Evolutionary conservation across 2,888 invertebrate genomes (phyloP).

Genomic region (Tipula unca): DNA sequence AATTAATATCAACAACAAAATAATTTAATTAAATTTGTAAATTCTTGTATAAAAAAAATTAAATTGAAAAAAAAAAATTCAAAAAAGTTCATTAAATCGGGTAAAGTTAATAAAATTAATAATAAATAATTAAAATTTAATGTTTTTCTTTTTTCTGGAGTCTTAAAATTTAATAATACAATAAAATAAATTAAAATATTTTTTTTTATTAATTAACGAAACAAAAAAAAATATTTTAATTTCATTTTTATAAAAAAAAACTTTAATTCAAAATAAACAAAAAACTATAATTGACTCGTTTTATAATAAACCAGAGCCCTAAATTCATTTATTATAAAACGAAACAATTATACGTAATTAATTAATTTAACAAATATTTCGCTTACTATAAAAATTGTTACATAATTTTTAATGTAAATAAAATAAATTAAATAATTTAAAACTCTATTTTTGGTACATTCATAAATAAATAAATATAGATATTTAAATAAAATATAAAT

Average conservation of each 20-base stretch:
- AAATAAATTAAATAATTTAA: not conserved
- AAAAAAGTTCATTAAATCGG: not conserved
- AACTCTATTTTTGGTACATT: not conserved
- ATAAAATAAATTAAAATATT: not conserved
- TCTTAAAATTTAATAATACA: not conserved
- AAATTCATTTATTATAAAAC: not conserved
- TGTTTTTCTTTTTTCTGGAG: not conserved
- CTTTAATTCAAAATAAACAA: not conserved
- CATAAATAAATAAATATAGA: not conserved
- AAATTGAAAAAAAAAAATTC: not conserved
- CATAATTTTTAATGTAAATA: slow-evolving; percentile 14
- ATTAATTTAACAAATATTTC: not conserved
- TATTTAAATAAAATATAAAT: not conserved
- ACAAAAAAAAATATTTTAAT: not conserved
- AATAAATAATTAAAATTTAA: not conserved
- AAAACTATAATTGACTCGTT: not conserved
- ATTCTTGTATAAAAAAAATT: not conserved
- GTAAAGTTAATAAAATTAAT: not conserved
- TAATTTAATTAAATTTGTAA: not conserved
- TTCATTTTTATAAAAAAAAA: not conserved
- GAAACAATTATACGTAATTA: not conserved
- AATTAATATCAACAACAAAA: not conserved
- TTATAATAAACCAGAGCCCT: slow-evolving; percentile 4
- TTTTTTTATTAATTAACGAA: not conserved
- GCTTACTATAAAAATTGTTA: not conserved